A percentile compares a stretch with the other conserved stretches of the same genome.
phyloP scores from a whole-genome alignment of 2,888 invertebrate genomes.

The Dioctria linearis region DNA sequence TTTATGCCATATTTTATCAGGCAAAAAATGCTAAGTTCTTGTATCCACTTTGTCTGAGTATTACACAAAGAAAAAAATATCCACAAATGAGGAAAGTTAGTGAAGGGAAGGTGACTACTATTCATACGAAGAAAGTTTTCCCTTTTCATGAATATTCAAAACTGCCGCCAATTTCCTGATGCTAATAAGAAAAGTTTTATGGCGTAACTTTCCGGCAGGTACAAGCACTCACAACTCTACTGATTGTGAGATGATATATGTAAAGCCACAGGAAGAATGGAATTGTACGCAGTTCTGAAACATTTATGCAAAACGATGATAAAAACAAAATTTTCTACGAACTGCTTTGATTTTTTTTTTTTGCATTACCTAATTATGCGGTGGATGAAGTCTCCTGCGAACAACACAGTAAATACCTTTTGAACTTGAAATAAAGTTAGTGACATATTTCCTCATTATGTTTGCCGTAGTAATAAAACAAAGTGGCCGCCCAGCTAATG shows the following conservation, averaged over 20 bases:
- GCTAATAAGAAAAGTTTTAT: conserved; percentile 56
- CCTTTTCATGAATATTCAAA: conserved; percentile 45
- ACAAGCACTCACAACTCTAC: conserved; percentile 7
- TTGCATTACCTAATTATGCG: too few relatives aligned
- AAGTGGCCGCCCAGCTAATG: not conserved
- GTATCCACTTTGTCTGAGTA: not conserved
- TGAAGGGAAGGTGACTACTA: not conserved
- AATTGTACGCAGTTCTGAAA: conserved; percentile 26
- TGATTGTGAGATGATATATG: not conserved
- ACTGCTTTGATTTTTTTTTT: not conserved
- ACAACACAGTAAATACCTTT: not conserved
- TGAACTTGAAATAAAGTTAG: not conserved
- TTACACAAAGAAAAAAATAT: not conserved
- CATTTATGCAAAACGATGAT: conserved; percentile 31
- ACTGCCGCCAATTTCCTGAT: conserved; percentile 49
- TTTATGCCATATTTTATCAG: not conserved
- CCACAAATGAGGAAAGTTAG: not conserved
- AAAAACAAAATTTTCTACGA: conserved; percentile 14
- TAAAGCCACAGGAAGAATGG: conserved; percentile 6
- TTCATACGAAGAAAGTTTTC: conserved; percentile 6
- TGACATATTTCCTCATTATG: conserved; percentile 38
- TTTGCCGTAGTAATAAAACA: conserved; percentile 8
- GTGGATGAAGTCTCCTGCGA: not conserved
- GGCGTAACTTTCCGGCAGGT: conserved; percentile 50
- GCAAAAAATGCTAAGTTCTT: not conserved